A percentile compares a stretch with the other conserved stretches of the same genome.
Conservation (phyloP, 2,113 vertebrate species). For the Notarius lentiginosus region DNA sequence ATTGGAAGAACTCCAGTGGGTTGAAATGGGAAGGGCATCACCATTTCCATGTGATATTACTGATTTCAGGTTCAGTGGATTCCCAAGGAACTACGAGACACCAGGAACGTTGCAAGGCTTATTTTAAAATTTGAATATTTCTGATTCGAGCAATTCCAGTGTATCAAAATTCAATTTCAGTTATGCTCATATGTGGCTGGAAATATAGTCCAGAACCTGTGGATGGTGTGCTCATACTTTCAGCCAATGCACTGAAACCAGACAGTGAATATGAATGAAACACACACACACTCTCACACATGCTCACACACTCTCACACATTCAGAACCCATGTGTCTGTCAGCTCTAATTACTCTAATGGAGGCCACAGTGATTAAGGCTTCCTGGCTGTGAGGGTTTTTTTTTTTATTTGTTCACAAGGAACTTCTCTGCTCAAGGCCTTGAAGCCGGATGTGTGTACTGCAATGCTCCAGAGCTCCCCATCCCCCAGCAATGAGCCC, state of each 20-base stretch:
- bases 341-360: slow-evolving; percentile 76
- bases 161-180: not conserved
- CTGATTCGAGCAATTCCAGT: not conserved
- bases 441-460: slow-evolving; percentile 55
- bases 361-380: slow-evolving; percentile 76
- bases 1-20: not conserved
- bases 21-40: not conserved
- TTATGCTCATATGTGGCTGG: not conserved
- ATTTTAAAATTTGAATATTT: not conserved
- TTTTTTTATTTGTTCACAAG: slow-evolving; percentile 69
- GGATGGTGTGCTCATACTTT: not conserved
- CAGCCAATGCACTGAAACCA: not conserved
- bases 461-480: not conserved
- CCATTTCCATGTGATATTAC: not conserved
- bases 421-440: slow-evolving; percentile 66
- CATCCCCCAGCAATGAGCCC: not conserved
- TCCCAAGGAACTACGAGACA: not conserved
- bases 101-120: not conserved
- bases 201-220: not conserved
- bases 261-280: not conserved
- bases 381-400: slow-evolving; percentile 73
- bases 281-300: not conserved
- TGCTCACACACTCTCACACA: slow-evolving; percentile 4
- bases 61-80: not conserved
- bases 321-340: slow-evolving; percentile 66